phyloP scores from a whole-genome alignment of 2,888 invertebrate genomes.

The Melanophora roralis region DNA sequence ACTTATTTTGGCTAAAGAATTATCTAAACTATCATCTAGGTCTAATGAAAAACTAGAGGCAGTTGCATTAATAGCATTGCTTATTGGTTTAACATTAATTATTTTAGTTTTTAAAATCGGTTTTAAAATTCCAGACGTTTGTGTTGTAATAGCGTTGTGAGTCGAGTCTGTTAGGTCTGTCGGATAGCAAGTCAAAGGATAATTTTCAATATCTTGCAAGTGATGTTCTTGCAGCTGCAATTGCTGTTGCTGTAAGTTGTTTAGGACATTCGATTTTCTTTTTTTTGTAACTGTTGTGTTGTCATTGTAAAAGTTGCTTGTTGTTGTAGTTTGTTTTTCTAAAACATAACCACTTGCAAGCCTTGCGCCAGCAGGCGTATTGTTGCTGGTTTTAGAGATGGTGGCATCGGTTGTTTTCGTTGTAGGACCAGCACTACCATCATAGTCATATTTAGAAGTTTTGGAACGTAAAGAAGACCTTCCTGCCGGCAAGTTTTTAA shows the following conservation, averaged over 20 bases:
- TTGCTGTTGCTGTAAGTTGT: slow-evolving; percentile 46
- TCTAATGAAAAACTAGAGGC: background rate
- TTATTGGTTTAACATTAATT: slow-evolving; percentile 53
- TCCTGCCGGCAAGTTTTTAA: slow-evolving; percentile 81
- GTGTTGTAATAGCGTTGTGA: slow-evolving; percentile 13
- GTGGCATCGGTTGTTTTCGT: slow-evolving; percentile 53
- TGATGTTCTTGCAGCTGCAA: slow-evolving; percentile 35
- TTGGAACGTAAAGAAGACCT: slow-evolving; percentile 77
- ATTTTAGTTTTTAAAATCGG: slow-evolving; percentile 60
- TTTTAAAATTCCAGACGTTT: slow-evolving; percentile 38
- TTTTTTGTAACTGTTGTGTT: slow-evolving; percentile 47
- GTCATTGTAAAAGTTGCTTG: slow-evolving; percentile 55
- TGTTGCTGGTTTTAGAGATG: slow-evolving; percentile 53
- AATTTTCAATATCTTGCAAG: slow-evolving; percentile 13
- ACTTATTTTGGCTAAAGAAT: slow-evolving; percentile 12
- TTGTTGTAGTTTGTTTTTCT: slow-evolving; percentile 62
- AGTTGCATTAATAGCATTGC: background rate
- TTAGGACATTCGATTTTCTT: slow-evolving; percentile 53
- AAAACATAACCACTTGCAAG: slow-evolving; percentile 27
- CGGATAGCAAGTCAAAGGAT: background rate
- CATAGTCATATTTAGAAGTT: slow-evolving; percentile 64
- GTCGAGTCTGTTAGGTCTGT: slow-evolving; percentile 17
- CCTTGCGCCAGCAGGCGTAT: slow-evolving; percentile 51
- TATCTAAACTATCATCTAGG: slow-evolving; percentile 62
- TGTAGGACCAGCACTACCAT: slow-evolving; percentile 74